A percentile compares a stretch with the other conserved stretches of the same genome.
Evolutionary conservation across 2,888 invertebrate species (phyloP).

Genomic region (Glyphotaelius pellucidus): DNA sequence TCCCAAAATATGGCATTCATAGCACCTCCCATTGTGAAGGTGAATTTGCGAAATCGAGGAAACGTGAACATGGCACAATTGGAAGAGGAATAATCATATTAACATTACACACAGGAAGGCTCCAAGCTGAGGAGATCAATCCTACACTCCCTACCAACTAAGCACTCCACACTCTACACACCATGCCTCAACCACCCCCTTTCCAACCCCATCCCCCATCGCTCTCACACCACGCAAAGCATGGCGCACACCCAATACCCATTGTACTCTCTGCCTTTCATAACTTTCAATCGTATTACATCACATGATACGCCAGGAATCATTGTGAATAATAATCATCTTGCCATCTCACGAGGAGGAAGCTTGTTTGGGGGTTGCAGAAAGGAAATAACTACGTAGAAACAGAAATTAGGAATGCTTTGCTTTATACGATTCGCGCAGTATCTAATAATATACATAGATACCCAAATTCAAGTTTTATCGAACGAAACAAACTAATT

Average conservation of each 20-base stretch:
- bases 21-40: background rate
- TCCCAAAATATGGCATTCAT: constrained; percentile 28
- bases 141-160: background rate
- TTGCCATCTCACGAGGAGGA: background rate
- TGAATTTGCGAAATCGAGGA: constrained; percentile 28
- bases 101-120: constrained; percentile 10
- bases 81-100: constrained; percentile 14
- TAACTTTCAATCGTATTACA: constrained; percentile 8
- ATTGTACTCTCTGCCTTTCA: constrained; percentile 7
- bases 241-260: background rate
- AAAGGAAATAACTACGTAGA: background rate
- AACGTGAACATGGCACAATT: constrained; percentile 4
- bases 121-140: constrained; percentile 8
- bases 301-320: background rate
- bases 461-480: background rate
- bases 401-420: background rate
- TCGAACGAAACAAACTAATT: background rate
- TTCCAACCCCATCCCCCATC: background rate
- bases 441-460: background rate
- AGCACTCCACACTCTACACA: background rate
- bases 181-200: background rate
- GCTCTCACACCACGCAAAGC: background rate
- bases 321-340: constrained; percentile 2
- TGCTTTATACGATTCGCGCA: background rate
- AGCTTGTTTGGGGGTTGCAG: background rate